These are phyloP conservation scores for Littorina saxatilis DNA, from an alignment of 1,140 invertebrate species.

Conservation along the genomic window DNA sequence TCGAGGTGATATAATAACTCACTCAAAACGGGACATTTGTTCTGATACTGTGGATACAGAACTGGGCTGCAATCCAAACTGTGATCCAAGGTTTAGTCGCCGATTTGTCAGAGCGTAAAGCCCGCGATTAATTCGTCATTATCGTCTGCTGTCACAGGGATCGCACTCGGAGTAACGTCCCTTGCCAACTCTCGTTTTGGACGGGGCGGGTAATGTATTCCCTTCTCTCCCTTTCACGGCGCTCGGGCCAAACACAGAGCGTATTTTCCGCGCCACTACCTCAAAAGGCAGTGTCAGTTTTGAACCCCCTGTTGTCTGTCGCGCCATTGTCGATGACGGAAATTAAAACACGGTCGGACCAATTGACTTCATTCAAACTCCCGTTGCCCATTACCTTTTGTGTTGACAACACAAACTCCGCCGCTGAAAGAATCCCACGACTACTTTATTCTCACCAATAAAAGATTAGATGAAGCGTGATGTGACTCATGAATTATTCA, in stretches of 20 bases:
- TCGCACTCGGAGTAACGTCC: not conserved
- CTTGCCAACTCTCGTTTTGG: not conserved
- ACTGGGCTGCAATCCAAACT: no score
- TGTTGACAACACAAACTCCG: conserved; percentile 20
- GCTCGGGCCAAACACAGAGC: conserved; percentile 9
- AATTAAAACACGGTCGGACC: conserved; percentile 24
- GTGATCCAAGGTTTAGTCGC: no score
- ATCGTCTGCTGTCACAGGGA: not conserved
- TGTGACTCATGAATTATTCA: conserved; percentile 30
- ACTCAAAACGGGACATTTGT: no score
- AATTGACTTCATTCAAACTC: conserved; percentile 11
- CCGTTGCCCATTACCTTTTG: conserved; percentile 20
- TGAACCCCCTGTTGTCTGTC: conserved; percentile 23
- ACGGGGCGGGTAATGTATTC: conserved; percentile 30
- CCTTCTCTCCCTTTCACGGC: conserved; percentile 11
- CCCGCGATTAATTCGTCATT: not conserved
- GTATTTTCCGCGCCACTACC: conserved; percentile 9
- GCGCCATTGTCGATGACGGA: not conserved
- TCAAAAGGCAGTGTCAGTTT: conserved; percentile 31
- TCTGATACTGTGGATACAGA: no score
- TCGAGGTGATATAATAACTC: no score
- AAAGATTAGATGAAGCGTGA: conserved; percentile 26
- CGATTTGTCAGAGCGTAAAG: no score
- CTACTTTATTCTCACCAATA: conserved; percentile 17
- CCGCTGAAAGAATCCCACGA: not conserved